Conservation (phyloP, 2,888 invertebrate species). For the Dilophus febrilis region DNA sequence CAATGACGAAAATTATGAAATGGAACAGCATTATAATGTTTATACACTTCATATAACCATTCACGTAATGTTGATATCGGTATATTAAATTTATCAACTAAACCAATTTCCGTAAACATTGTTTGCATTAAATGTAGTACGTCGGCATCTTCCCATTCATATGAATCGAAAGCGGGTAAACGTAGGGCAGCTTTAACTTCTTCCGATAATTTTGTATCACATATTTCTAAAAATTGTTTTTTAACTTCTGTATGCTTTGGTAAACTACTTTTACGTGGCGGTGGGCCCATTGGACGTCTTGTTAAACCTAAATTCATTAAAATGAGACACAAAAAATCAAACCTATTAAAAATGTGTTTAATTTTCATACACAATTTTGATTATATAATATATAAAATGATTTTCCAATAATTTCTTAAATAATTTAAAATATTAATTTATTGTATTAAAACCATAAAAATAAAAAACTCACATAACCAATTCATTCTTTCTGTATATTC, state of each 20-base stretch:
- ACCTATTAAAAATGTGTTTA: not conserved
- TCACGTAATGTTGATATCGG: constrained; percentile 48
- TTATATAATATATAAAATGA: not conserved
- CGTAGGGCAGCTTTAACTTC: constrained; percentile 30
- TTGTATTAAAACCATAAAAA: not conserved
- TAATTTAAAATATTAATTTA: not conserved
- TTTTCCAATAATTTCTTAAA: not conserved
- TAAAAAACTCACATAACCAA: constrained; percentile 29
- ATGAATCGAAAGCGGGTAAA: constrained; percentile 51
- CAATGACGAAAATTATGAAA: constrained; percentile 78
- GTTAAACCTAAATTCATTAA: constrained; percentile 21
- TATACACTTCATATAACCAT: constrained; percentile 59
- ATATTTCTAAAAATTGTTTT: constrained; percentile 30
- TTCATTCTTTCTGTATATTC: constrained; percentile 32
- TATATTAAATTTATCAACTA: constrained; percentile 57
- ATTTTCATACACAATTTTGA: not conserved
- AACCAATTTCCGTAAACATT: constrained; percentile 64
- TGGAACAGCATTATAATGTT: constrained; percentile 71
- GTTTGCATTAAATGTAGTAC: constrained; percentile 58
- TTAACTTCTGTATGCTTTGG: constrained; percentile 32
- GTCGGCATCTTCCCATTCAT: constrained; percentile 69
- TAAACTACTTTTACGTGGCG: constrained; percentile 31
- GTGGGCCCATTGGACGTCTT: constrained; percentile 27
- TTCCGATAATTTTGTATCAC: constrained; percentile 30
- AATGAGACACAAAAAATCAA: not conserved